Percentiles rank a stretch among this genome's conserved stretches.
Evolutionary conservation across 2,888 invertebrate genomes (phyloP).

Genomic region (Metallyticus violacea): DNA sequence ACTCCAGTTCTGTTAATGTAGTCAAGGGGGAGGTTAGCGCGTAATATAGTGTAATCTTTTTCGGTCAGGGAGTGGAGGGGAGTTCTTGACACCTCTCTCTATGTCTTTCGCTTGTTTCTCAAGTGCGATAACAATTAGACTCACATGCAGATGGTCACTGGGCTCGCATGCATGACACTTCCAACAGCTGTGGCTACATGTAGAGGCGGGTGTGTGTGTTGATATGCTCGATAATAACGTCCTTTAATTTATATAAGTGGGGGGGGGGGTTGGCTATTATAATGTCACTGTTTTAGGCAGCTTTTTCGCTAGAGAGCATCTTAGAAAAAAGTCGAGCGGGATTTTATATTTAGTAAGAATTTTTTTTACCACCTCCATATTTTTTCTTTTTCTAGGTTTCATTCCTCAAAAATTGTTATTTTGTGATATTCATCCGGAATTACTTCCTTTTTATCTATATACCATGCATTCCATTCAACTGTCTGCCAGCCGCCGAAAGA

Average conservation of each 20-base stretch:
- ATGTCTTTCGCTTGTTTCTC: not conserved
- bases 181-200: not conserved
- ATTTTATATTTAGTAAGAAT: too few relatives aligned
- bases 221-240: not conserved
- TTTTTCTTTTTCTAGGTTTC: too few relatives aligned
- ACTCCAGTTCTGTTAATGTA: not conserved
- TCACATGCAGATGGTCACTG: not conserved
- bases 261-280: not conserved
- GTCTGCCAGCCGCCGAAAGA: too few relatives aligned
- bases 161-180: not conserved
- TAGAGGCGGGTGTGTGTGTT: not conserved
- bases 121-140: conserved; percentile 25
- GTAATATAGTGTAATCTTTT: conserved; percentile 3
- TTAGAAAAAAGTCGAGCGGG: too few relatives aligned
- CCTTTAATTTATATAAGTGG: not conserved
- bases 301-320: not conserved
- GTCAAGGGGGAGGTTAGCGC: not conserved
- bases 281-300: not conserved
- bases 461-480: too few relatives aligned
- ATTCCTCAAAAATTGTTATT: too few relatives aligned
- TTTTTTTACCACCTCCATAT: too few relatives aligned
- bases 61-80: not conserved
- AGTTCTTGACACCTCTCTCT: conserved; percentile 24
- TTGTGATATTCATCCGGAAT: too few relatives aligned
- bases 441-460: too few relatives aligned